These are phyloP conservation scores for Drosophila oshimai DNA, from an alignment of 1,140 invertebrate genomes.

Conservation along the genomic window DNA sequence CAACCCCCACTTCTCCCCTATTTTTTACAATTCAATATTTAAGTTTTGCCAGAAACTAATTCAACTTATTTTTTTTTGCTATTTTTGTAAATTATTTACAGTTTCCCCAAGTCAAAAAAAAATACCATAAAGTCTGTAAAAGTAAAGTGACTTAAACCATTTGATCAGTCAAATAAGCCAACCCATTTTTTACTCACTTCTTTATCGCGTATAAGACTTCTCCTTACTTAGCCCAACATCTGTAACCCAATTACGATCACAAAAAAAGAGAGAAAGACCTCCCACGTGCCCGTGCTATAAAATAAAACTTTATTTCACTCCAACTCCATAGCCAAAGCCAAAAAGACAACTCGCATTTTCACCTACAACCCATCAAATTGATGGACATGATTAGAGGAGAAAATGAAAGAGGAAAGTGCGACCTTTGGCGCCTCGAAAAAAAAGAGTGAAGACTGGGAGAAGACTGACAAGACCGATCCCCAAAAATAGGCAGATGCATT, in stretches of 20 bases:
- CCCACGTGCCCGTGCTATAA: slow-evolving; percentile 28
- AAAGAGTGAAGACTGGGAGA: background rate
- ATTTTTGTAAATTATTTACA: background rate
- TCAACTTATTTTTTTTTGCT: no score
- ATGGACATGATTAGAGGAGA: slow-evolving; percentile 74
- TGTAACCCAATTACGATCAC: slow-evolving; percentile 28
- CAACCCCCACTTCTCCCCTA: no score
- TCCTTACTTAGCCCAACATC: slow-evolving; percentile 18
- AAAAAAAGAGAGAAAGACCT: slow-evolving; percentile 17
- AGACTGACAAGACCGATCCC: slow-evolving; percentile 27
- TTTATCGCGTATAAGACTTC: slow-evolving; percentile 18
- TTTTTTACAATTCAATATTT: no score
- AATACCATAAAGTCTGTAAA: background rate
- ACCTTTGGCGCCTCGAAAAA: slow-evolving; percentile 69
- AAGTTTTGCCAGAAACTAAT: no score
- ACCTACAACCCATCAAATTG: slow-evolving; percentile 71
- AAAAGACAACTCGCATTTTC: slow-evolving; percentile 31
- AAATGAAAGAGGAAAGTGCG: slow-evolving; percentile 71
- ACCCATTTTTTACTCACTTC: background rate
- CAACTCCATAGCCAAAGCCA: no score
- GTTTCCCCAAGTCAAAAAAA: background rate
- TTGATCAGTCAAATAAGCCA: slow-evolving; percentile 1
- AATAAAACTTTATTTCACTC: slow-evolving; percentile 28
- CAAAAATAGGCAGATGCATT: slow-evolving; percentile 63
- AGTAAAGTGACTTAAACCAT: background rate